A percentile compares a stretch with the other conserved stretches of the same genome.
Conservation (phyloP, 2,888 invertebrate genomes). For the Yponomeuta evonymella region DNA sequence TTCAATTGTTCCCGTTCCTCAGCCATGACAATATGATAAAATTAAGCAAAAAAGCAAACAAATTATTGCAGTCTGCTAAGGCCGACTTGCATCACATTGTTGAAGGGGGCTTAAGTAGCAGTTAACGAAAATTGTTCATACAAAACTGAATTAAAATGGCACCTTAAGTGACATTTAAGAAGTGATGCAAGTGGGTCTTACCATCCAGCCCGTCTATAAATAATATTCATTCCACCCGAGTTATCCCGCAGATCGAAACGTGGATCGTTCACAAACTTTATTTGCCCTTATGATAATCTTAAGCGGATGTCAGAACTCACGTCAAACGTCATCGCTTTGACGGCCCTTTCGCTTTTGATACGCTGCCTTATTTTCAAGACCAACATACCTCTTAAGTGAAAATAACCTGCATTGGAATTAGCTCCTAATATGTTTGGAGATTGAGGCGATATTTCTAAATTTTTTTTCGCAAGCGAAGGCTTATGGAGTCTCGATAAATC, state of each 20-base stretch:
- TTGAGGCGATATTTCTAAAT: conserved; percentile 25
- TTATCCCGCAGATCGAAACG: conserved; percentile 9
- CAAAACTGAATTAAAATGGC: background rate
- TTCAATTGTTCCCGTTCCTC: too few relatives aligned
- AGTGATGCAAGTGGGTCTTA: background rate
- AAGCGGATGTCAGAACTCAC: conserved; percentile 67
- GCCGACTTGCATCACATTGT: too few relatives aligned
- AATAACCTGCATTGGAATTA: conserved; percentile 24
- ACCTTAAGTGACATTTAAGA: background rate
- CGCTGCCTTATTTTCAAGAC: conserved; percentile 59
- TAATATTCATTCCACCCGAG: conserved; percentile 1
- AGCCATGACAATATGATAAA: too few relatives aligned
- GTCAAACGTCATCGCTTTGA: conserved; percentile 74
- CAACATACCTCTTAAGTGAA: conserved; percentile 38
- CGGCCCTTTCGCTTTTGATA: conserved; percentile 69
- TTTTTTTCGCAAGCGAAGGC: conserved; percentile 30
- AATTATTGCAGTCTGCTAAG: too few relatives aligned
- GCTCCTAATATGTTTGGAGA: conserved; percentile 14
- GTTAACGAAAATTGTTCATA: background rate
- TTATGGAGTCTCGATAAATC: conserved; percentile 17
- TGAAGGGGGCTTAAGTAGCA: too few relatives aligned
- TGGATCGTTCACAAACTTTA: conserved; percentile 60
- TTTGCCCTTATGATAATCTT: conserved; percentile 55
- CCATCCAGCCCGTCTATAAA: background rate
- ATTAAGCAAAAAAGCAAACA: too few relatives aligned